A percentile compares a stretch with the other conserved stretches of the same genome.
Evolutionary conservation across 2,797 vertebrate species (phyloP).

Genomic region (Spizella passerina): DNA sequence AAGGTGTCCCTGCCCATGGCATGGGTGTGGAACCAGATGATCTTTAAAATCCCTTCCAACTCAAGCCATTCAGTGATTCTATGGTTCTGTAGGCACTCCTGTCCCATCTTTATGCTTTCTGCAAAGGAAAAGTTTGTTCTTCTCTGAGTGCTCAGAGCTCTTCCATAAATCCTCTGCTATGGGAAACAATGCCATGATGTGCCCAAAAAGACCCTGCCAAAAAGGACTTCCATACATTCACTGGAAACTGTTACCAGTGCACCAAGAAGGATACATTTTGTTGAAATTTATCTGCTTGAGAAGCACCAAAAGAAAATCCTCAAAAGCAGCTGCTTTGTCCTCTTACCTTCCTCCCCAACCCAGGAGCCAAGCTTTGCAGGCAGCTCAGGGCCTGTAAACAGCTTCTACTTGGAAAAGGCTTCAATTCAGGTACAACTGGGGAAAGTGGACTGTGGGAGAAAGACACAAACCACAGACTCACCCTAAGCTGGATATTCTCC

Average conservation of each 20-base stretch:
- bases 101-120: neutral
- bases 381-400: neutral
- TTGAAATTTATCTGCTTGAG: neutral
- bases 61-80: neutral
- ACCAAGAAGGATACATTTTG: neutral
- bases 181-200: rapidly evolving
- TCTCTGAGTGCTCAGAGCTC: neutral
- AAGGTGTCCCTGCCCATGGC: too few species aligned
- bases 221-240: neutral
- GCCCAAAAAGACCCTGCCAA: neutral
- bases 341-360: neutral
- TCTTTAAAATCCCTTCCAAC: neutral
- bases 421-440: neutral
- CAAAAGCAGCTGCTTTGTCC: neutral
- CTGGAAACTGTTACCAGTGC: neutral
- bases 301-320: neutral
- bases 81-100: rapidly evolving
- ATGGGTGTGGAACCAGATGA: neutral
- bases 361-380: neutral
- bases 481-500: neutral
- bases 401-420: neutral
- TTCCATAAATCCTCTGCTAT: neutral
- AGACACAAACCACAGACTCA: neutral
- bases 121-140: neutral
- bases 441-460: neutral